phyloP scores from a whole-genome alignment of 2,113 vertebrate species.

The Pogonocichla stellata region DNA sequence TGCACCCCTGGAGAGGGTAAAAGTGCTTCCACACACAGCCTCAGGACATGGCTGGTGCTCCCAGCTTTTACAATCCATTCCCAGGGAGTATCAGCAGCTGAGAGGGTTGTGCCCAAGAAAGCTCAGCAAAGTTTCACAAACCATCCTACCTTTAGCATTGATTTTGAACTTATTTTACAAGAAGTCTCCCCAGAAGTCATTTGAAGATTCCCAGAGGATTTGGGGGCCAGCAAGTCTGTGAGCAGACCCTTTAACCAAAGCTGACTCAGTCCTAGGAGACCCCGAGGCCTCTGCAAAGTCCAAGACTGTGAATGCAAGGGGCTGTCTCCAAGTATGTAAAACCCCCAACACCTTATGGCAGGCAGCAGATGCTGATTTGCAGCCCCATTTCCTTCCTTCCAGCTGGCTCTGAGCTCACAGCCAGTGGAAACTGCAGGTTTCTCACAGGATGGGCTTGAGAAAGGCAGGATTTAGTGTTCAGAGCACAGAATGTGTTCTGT shows the following conservation, averaged over 20 bases:
- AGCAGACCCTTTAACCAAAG: background rate
- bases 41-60: background rate
- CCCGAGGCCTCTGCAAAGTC: background rate
- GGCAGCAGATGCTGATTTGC: background rate
- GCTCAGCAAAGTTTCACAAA: background rate
- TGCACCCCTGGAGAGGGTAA: background rate
- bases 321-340: background rate
- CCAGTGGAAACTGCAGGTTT: background rate
- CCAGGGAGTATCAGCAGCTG: background rate
- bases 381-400: background rate
- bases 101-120: background rate
- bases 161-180: background rate
- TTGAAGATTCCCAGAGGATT: background rate
- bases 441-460: accelerated
- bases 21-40: background rate
- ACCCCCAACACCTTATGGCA: background rate
- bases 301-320: background rate
- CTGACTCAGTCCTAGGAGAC: background rate
- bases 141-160: background rate
- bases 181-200: background rate
- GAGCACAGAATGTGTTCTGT: background rate
- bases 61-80: background rate
- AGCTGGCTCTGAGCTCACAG: background rate
- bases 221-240: background rate
- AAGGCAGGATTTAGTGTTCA: background rate